Evolutionary conservation across 2,113 vertebrate genomes (phyloP).

Genomic region (Salvelinus alpinus): DNA sequence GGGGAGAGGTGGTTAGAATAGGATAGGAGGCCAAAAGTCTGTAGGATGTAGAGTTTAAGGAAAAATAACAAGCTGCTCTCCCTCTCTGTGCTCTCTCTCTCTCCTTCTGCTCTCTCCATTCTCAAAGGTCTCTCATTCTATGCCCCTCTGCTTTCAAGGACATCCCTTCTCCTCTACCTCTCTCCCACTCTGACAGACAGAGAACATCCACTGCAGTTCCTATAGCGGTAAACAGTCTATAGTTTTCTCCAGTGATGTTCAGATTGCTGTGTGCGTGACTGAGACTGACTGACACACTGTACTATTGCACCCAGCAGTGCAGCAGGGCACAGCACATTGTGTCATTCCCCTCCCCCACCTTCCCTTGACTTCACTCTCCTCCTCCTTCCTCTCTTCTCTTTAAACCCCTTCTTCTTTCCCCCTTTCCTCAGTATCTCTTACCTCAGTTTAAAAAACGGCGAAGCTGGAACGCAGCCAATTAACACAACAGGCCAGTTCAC

Average conservation of each 20-base stretch:
- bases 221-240: background rate
- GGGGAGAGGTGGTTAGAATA: no score
- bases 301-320: constrained; percentile 47
- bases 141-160: background rate
- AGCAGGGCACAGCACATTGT: constrained; percentile 57
- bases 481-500: constrained; percentile 62
- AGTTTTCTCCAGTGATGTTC: background rate
- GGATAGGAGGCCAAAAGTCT: no score
- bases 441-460: constrained; percentile 41
- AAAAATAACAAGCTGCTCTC: background rate
- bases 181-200: background rate
- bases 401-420: constrained; percentile 27
- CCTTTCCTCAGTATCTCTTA: constrained; percentile 31
- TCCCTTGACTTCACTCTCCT: constrained; percentile 25
- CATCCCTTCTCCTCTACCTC: background rate
- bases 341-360: constrained; percentile 38
- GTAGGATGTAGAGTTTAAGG: background rate
- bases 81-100: background rate
- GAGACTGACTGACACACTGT: constrained; percentile 43
- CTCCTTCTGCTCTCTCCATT: background rate
- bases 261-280: background rate
- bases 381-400: constrained; percentile 24
- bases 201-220: background rate
- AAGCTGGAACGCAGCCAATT: constrained; percentile 69
- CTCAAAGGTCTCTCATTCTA: background rate